These are phyloP conservation scores for Oreochromis grahami DNA, from an alignment of 2,797 vertebrate species.

Conservation along the genomic window DNA sequence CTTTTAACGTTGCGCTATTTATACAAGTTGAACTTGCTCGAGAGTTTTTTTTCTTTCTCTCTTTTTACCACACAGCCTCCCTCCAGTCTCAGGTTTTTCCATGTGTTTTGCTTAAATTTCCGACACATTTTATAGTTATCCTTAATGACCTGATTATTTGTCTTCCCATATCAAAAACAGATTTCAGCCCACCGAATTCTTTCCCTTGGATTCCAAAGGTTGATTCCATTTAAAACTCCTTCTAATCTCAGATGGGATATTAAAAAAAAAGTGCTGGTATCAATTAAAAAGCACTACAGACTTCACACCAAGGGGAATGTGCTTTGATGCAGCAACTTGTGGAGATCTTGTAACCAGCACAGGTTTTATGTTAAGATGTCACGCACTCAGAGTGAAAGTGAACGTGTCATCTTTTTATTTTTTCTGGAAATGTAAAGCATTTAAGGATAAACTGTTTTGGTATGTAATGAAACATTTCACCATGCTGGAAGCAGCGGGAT, in stretches of 20 bases:
- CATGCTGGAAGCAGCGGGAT: conserved; percentile 33
- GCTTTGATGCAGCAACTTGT: conserved; percentile 51
- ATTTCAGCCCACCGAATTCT: conserved; percentile 60
- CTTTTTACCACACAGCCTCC: conserved; percentile 27
- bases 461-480: conserved; percentile 3
- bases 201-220: conserved; percentile 62
- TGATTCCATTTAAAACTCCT: conserved; percentile 60
- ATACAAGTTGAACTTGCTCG: conserved; percentile 38
- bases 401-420: not conserved
- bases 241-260: conserved; percentile 59
- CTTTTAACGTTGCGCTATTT: conserved; percentile 24
- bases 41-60: conserved; percentile 6
- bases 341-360: conserved; percentile 1
- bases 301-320: conserved; percentile 56
- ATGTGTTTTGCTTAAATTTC: conserved; percentile 65
- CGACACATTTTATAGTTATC: conserved; percentile 68
- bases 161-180: conserved; percentile 72
- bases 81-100: conserved; percentile 61
- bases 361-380: conserved; percentile 14
- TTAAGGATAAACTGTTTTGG: not conserved
- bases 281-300: conserved; percentile 65
- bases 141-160: conserved; percentile 73
- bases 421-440: not conserved
- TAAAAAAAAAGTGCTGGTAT: conserved; percentile 55
- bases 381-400: conserved; percentile 7